Conservation (phyloP, 2,797 vertebrate species). For the Takifugu ocellatus region DNA sequence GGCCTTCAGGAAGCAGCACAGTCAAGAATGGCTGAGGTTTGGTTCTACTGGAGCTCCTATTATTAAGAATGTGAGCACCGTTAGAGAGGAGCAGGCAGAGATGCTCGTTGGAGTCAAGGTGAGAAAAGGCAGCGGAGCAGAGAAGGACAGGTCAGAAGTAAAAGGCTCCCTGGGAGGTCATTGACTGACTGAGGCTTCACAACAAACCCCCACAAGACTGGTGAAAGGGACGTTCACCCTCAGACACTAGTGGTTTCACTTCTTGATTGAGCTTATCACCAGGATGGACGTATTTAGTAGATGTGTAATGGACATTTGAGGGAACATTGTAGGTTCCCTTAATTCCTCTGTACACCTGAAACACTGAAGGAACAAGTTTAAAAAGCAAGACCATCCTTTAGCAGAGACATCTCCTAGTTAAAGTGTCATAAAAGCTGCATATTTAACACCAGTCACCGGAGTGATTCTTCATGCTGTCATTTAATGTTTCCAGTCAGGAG, state of each 20-base stretch:
- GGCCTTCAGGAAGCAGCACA: conserved; percentile 21
- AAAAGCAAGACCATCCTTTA: no score
- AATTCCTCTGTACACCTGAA: no score
- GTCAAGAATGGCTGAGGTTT: conserved; percentile 13
- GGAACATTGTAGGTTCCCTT: no score
- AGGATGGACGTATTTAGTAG: conserved; percentile 1
- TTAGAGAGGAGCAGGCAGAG: conserved; percentile 47
- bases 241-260: conserved; percentile 25
- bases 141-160: conserved; percentile 39
- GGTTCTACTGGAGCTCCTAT: conserved; percentile 55
- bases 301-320: no score
- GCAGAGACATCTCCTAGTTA: no score
- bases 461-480: no score
- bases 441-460: no score
- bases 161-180: conserved; percentile 57
- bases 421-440: no score
- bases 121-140: conserved; percentile 58
- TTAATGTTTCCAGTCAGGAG: no score
- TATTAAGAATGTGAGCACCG: conserved; percentile 54
- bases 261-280: conserved; percentile 20
- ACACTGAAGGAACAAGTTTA: no score
- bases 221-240: conserved; percentile 23
- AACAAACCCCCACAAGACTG: conserved; percentile 42
- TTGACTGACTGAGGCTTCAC: conserved; percentile 61
- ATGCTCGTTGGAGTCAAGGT: conserved; percentile 60